Evolutionary conservation across 2,888 invertebrate genomes (phyloP).

Genomic region (Leucoma salicis): DNA sequence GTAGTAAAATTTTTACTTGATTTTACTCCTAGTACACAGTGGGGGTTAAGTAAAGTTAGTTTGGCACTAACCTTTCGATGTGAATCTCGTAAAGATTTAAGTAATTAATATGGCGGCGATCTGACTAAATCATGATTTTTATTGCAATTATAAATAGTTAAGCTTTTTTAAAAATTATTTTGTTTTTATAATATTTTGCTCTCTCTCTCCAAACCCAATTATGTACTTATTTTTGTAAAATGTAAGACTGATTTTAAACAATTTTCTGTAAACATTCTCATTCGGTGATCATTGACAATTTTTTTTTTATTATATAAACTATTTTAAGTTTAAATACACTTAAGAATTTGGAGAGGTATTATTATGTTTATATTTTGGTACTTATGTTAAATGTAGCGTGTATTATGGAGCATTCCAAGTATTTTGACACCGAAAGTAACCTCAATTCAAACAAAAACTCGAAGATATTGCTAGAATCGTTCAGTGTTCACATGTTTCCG

Average conservation of each 20-base stretch:
- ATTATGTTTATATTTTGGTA: constrained; percentile 7
- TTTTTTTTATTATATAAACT: constrained; percentile 10
- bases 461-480: no score
- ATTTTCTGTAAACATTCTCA: constrained; percentile 11
- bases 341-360: neutral
- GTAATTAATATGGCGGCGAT: no score
- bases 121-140: no score
- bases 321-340: neutral
- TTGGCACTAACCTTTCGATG: no score
- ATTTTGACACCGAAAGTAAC: neutral
- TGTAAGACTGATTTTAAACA: constrained; percentile 55
- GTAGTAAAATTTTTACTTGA: no score
- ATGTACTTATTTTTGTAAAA: constrained; percentile 39
- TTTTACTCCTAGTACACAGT: no score
- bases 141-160: no score
- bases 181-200: neutral
- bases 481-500: no score
- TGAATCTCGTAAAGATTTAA: no score
- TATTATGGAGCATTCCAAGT: neutral
- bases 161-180: no score
- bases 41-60: no score
- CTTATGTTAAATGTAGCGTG: constrained; percentile 5
- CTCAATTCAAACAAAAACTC: neutral
- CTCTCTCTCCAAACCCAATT: neutral
- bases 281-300: constrained; percentile 20